A percentile compares a stretch with the other conserved stretches of the same genome.
These are phyloP conservation scores for Cataglyphis hispanica DNA, from an alignment of 1,140 invertebrate species.

Conservation along the genomic window DNA sequence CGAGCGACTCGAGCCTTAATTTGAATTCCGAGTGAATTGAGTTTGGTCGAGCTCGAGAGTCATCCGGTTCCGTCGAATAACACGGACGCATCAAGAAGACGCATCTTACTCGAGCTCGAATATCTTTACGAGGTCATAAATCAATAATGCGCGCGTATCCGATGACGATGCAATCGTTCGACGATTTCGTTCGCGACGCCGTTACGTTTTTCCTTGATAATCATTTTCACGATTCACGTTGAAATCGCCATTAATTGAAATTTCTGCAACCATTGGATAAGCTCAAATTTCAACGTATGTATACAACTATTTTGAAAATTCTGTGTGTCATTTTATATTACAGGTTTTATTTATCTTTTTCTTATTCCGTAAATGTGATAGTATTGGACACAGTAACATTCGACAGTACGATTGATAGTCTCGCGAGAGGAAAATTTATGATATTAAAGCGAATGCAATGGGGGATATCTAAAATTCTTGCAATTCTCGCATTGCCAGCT, in stretches of 20 bases:
- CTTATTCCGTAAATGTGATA: neutral
- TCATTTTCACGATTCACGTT: neutral
- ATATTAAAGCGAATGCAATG: slow-evolving; percentile 45
- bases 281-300: neutral
- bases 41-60: slow-evolving; percentile 72
- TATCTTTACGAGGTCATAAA: slow-evolving; percentile 53
- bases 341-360: neutral
- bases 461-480: slow-evolving; percentile 21
- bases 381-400: neutral
- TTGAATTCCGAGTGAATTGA: slow-evolving; percentile 81
- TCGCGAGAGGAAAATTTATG: slow-evolving; percentile 28
- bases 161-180: slow-evolving; percentile 32
- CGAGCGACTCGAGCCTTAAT: slow-evolving; percentile 71
- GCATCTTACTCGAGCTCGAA: slow-evolving; percentile 63
- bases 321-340: slow-evolving; percentile 1
- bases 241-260: neutral
- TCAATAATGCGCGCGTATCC: slow-evolving; percentile 29
- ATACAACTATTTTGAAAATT: neutral
- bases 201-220: slow-evolving; percentile 1
- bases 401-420: slow-evolving; percentile 25
- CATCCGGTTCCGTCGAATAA: slow-evolving; percentile 75
- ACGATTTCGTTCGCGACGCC: slow-evolving; percentile 14
- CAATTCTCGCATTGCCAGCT: neutral
- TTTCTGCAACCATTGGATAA: neutral
- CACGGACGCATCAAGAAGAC: slow-evolving; percentile 47